Evolutionary conservation across 2,113 vertebrate species (phyloP), one percentile per base, ranked within the genome.

Genomic region (Tragelaphus imberbis): DNA sequence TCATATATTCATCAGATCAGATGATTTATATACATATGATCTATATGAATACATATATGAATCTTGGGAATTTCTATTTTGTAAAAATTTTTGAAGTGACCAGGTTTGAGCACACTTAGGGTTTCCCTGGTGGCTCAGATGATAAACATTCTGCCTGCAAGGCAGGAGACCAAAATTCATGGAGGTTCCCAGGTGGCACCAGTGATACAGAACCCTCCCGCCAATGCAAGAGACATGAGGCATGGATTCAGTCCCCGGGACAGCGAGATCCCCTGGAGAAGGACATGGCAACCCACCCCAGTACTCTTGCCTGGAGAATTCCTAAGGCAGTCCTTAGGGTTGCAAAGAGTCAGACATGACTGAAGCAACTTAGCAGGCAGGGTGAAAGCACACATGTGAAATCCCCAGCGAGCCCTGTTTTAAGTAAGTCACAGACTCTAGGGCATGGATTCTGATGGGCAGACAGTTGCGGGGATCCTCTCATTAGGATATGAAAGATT

Each of bases 191-290:
- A 36, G 65, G 65, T 36, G 65, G 65, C n/a, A 11, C 65, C n/a
- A 36, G n/a, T 36, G 65, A 21, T 71, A 71, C 23, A 71, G n/a
- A 36, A 71, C 19, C n/a, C 17, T 36, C 65, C n/a, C 36, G 2
- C n/a, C 17, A 36, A 23, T 36, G 65, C n/a, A 71, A 36, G 65
- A 36, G 65, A 71, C n/a, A 23, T 36, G 65, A 71, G 17, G 65
- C n/a, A 71, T 0, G 10, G 65, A 71, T 36, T 71, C n/a, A 40
- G n/a, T 12, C 68, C 10, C 68, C 0, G 1, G n/a, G 68, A 71
- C 2, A 71, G n/a, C 1, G 0, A 71, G n/a, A 71, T 71, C n/a
- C 2, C 19, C 5, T 71, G 19, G 5, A 13, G 19, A 71, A 71
- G n/a, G n/a, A 71, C 23, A 40, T 71, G 68, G n/a, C 19, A 71